Evolutionary conservation across 2,888 invertebrate species (phyloP).

Genomic region (Pilophorus perplexus): DNA sequence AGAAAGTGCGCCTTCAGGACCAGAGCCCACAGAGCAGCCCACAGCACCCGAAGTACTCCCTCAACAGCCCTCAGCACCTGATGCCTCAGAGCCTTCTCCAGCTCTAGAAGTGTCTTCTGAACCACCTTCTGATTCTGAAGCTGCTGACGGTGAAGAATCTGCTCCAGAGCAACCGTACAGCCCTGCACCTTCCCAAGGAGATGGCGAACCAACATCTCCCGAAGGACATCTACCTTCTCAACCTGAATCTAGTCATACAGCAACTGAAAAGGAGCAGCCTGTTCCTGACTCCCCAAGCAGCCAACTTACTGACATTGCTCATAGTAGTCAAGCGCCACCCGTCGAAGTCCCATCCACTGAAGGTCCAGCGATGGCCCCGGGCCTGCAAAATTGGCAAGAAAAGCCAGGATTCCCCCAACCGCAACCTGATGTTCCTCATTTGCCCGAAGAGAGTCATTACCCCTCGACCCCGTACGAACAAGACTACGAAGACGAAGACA

Average conservation of each 20-base stretch:
- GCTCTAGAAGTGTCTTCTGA: conserved; percentile 8
- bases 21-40: conserved; percentile 20
- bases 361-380: conserved; percentile 21
- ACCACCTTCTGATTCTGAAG: conserved; percentile 23
- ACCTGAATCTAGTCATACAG: conserved; percentile 38
- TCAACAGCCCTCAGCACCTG: conserved; percentile 23
- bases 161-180: conserved; percentile 11
- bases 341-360: conserved; percentile 32
- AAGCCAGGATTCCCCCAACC: conserved; percentile 36
- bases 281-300: conserved; percentile 14
- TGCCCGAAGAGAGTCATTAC: conserved; percentile 48
- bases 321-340: conserved; percentile 25
- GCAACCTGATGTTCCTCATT: conserved; percentile 40
- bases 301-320: not conserved
- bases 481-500: conserved; percentile 75
- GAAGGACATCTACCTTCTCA: conserved; percentile 4
- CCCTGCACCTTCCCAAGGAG: conserved; percentile 15
- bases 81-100: conserved; percentile 23
- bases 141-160: not conserved
- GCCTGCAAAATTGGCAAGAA: conserved; percentile 44
- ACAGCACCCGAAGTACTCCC: conserved; percentile 10
- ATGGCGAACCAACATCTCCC: not conserved
- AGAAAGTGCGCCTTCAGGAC: conserved; percentile 15
- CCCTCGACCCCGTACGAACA: conserved; percentile 55
- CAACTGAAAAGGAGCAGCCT: conserved; percentile 14